Conservation (phyloP, 92 coral and sea anemone genomes). For the Paramuricea clavata region DNA sequence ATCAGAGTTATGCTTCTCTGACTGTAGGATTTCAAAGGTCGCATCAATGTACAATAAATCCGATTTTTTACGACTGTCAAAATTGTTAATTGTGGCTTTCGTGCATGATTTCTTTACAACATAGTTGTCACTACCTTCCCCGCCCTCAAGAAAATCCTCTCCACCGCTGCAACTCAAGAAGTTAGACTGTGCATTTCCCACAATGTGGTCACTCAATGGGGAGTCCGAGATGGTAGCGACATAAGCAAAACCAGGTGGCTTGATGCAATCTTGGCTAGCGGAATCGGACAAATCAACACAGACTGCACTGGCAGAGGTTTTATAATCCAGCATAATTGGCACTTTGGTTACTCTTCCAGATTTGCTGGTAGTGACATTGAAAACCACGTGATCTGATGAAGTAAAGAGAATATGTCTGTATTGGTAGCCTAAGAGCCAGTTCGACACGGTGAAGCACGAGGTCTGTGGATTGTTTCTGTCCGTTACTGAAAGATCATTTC, state of each 20-base stretch:
- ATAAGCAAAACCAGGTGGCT: conserved; percentile 7
- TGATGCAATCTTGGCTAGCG: no score
- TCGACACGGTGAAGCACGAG: conserved; percentile 41
- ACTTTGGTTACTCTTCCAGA: no score
- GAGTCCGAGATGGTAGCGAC: conserved; percentile 69
- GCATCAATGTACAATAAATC: conserved; percentile 50
- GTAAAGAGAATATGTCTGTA: conserved; percentile 58
- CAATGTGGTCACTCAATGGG: conserved; percentile 22
- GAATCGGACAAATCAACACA: conserved; percentile 50
- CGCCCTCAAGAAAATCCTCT: conserved; percentile 50
- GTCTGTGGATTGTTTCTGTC: conserved; percentile 22
- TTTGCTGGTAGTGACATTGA: no score
- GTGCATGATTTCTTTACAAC: conserved; percentile 54
- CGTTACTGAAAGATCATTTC: no score
- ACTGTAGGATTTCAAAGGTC: no score
- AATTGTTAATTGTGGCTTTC: conserved; percentile 38
- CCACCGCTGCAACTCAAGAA: conserved; percentile 68
- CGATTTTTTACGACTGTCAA: conserved; percentile 32
- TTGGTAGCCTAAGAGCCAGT: conserved; percentile 46
- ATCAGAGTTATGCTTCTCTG: no score
- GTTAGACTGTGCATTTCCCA: conserved; percentile 60
- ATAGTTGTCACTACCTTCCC: conserved; percentile 64
- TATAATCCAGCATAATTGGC: conserved; percentile 30
- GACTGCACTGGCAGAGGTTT: no score
- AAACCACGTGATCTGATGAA: conserved; percentile 60